Conservation (phyloP, 2,888 invertebrate genomes). For the Lochmaea capreae region DNA sequence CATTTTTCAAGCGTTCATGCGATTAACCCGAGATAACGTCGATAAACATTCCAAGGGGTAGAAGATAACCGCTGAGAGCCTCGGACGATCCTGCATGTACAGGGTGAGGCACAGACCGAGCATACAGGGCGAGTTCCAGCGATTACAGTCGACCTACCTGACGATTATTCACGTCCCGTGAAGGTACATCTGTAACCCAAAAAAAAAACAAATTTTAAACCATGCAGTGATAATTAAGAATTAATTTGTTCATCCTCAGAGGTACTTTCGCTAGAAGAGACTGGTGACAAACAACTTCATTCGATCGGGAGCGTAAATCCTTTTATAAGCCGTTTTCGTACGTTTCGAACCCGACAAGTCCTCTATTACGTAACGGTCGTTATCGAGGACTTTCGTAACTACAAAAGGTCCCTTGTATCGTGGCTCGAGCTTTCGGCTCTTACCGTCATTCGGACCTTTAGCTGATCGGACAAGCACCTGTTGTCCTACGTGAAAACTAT, state of each 20-base stretch:
- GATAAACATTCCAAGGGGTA: too few relatives aligned
- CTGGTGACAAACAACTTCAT: constrained; percentile 38
- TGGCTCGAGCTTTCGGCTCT: constrained; percentile 48
- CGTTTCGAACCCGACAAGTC: constrained; percentile 43
- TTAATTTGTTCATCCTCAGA: constrained; percentile 20
- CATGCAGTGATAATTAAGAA: background rate
- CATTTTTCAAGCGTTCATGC: too few relatives aligned
- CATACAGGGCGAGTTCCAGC: too few relatives aligned
- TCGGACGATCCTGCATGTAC: too few relatives aligned
- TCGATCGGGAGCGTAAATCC: constrained; percentile 44
- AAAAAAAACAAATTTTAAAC: constrained; percentile 8
- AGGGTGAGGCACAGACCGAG: too few relatives aligned
- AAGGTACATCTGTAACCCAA: constrained; percentile 21
- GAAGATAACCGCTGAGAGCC: too few relatives aligned
- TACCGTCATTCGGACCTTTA: constrained; percentile 42
- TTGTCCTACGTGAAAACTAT: constrained; percentile 45
- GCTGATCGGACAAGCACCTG: constrained; percentile 40
- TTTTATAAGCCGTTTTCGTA: constrained; percentile 39
- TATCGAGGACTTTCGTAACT: constrained; percentile 43
- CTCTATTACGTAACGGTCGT: constrained; percentile 43
- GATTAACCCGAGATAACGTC: too few relatives aligned
- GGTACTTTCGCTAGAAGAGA: constrained; percentile 18
- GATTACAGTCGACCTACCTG: constrained; percentile 16
- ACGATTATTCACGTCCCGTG: constrained; percentile 27
- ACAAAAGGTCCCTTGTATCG: constrained; percentile 45